phyloP scores from a whole-genome alignment of 2,797 vertebrate species.

The Propithecus deckenii region DNA sequence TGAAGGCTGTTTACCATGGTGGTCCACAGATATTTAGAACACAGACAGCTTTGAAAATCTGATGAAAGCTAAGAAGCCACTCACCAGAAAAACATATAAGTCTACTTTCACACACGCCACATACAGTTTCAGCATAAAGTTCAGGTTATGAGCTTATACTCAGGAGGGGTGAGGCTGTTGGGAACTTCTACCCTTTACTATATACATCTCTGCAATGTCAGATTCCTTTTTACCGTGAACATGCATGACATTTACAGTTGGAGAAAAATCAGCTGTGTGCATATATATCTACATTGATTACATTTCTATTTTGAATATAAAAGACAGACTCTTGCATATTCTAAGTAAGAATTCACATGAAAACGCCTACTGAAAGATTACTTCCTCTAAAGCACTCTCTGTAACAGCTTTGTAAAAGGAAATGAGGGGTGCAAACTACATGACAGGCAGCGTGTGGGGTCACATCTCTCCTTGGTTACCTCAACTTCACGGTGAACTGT shows the following conservation, averaged over 20 bases:
- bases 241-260: neutral
- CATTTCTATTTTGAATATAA: neutral
- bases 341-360: neutral
- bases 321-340: neutral
- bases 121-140: neutral
- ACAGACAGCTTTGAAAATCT: neutral
- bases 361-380: neutral
- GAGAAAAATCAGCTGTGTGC: neutral
- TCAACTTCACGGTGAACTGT: slow-evolving; percentile 95
- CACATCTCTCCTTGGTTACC: slow-evolving; percentile 84
- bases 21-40: neutral
- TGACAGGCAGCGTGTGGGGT: accelerated
- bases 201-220: neutral
- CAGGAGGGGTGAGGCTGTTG: neutral
- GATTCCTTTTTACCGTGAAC: neutral
- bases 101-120: neutral
- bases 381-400: neutral
- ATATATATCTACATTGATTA: neutral
- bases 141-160: neutral
- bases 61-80: neutral
- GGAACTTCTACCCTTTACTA: neutral
- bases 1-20: neutral
- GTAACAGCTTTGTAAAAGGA: neutral
- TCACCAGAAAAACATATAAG: neutral
- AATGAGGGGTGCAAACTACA: neutral